A percentile compares a stretch with the other conserved stretches of the same genome.
Conservation (phyloP, 2,888 invertebrate genomes). For the Metalampra italica region DNA sequence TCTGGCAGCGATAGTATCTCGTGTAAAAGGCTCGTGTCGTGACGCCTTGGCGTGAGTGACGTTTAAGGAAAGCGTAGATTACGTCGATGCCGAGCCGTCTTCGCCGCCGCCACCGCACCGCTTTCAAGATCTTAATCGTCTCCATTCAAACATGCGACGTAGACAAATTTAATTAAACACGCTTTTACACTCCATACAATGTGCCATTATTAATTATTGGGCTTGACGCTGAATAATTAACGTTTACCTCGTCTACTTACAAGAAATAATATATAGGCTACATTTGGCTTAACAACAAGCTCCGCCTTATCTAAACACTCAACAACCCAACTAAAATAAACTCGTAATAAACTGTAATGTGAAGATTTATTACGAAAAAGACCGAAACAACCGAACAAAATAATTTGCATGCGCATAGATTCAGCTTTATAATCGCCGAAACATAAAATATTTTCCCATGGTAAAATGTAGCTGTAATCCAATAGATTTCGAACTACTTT, state of each 20-base stretch:
- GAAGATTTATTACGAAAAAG: too few species aligned
- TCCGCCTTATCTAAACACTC: background rate
- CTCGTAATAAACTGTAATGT: too few species aligned
- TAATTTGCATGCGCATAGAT: too few species aligned
- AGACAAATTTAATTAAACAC: constrained; percentile 66
- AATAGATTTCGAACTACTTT: too few species aligned
- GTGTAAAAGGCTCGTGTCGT: constrained; percentile 18
- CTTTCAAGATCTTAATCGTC: constrained; percentile 59
- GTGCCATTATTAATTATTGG: constrained; percentile 50
- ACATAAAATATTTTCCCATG: too few species aligned
- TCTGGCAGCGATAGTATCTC: constrained; percentile 32
- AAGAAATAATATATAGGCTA: background rate
- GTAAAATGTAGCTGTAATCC: too few species aligned
- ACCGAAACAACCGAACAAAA: too few species aligned
- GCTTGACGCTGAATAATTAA: constrained; percentile 30
- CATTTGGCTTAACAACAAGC: background rate
- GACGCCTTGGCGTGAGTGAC: constrained; percentile 32
- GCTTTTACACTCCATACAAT: constrained; percentile 49
- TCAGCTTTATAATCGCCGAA: too few species aligned
- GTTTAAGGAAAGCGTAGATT: background rate
- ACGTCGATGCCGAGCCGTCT: constrained; percentile 18
- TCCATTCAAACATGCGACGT: constrained; percentile 56
- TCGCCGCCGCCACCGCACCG: constrained; percentile 34
- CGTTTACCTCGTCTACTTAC: background rate
- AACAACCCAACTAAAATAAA: background rate